Percentiles rank a stretch among this genome's conserved stretches.
These are phyloP conservation scores for Epinephelus fuscoguttatus DNA, from an alignment of 2,113 vertebrate genomes.

Conservation along the genomic window DNA sequence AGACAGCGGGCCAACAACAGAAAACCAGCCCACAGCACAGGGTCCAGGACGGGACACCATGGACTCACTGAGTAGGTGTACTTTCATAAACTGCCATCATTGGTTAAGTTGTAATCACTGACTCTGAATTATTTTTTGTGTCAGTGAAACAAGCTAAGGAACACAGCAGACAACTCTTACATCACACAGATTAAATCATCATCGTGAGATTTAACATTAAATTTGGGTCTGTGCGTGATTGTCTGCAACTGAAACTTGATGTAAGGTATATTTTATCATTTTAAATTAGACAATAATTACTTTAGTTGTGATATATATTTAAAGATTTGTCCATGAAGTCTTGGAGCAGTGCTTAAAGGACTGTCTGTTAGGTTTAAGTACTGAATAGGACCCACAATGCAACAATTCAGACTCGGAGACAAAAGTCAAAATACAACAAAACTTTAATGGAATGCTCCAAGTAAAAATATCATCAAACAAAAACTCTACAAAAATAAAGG, in stretches of 20 bases:
- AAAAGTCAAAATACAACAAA: too few species aligned
- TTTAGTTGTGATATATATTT: background rate
- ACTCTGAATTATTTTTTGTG: background rate
- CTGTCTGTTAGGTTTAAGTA: background rate
- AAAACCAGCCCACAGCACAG: conserved; percentile 46
- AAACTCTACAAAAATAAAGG: too few species aligned
- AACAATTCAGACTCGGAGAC: too few species aligned
- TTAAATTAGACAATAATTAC: background rate
- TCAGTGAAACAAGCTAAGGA: background rate
- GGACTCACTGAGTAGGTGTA: conserved; percentile 74
- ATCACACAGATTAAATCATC: background rate
- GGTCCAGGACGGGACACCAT: conserved; percentile 60
- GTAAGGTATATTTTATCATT: background rate
- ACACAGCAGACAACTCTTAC: background rate
- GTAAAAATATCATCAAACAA: too few species aligned
- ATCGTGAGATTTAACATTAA: background rate
- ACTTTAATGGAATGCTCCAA: too few species aligned
- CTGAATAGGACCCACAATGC: too few species aligned
- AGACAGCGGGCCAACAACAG: conserved; percentile 75
- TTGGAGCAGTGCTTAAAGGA: background rate
- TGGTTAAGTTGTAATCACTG: background rate
- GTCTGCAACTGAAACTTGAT: background rate
- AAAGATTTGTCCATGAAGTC: background rate
- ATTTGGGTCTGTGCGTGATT: conserved; percentile 2
- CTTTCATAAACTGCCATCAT: background rate